Evolutionary conservation across 2,888 invertebrate genomes (phyloP).

Genomic region (Lasioglossum malachurum): DNA sequence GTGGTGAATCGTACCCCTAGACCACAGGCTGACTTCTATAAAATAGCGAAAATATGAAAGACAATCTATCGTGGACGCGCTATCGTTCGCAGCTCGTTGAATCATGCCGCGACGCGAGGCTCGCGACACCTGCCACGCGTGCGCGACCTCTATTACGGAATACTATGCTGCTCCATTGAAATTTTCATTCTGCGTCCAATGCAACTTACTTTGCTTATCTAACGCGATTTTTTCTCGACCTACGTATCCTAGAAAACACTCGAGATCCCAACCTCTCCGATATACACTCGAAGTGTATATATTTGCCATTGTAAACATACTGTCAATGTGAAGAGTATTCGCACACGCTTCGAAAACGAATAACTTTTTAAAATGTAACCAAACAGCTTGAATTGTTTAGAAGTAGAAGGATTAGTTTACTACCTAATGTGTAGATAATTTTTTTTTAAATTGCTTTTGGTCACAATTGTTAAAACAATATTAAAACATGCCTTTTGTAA

Average conservation of each 20-base stretch:
- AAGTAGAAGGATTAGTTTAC: no score
- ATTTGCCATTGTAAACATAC: background rate
- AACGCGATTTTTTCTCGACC: background rate
- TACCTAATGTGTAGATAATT: no score
- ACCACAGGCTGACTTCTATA: conserved; percentile 82
- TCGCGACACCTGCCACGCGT: background rate
- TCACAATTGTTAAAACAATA: no score
- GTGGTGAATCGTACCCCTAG: conserved; percentile 80
- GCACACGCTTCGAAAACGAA: no score
- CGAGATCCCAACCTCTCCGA: background rate
- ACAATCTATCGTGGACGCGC: conserved; percentile 64
- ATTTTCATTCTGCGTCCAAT: background rate
- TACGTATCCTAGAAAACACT: background rate
- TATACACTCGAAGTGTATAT: background rate
- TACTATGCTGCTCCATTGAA: background rate
- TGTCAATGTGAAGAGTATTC: no score
- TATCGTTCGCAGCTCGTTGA: conserved; percentile 28
- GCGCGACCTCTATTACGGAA: background rate
- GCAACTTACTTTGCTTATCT: background rate
- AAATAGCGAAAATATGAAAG: conserved; percentile 73
- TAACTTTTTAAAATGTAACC: no score
- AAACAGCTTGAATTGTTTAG: no score
- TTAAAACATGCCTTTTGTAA: no score
- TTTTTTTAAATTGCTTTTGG: no score
- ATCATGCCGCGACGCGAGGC: conserved; percentile 14